A percentile compares a stretch with the other conserved stretches of the same genome.
These are phyloP conservation scores for Narcine bancroftii DNA, from an alignment of 2,113 vertebrate genomes.

Conservation along the genomic window DNA sequence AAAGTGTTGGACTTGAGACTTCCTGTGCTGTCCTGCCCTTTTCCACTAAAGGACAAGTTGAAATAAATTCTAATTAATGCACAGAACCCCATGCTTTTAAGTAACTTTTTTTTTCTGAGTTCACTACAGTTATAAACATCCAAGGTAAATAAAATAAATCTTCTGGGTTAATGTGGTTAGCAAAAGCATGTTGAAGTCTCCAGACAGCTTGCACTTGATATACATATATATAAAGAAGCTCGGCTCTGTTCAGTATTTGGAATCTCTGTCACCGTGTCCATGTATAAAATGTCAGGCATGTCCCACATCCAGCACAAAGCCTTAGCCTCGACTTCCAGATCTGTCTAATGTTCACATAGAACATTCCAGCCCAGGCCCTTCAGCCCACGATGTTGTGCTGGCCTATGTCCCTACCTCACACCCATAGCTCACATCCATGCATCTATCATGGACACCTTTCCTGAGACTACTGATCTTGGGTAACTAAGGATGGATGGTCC, in stretches of 20 bases:
- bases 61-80: slow-evolving; percentile 10
- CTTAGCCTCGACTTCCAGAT: too few relatives aligned
- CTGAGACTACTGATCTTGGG: too few relatives aligned
- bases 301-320: too few relatives aligned
- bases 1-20: neutral
- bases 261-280: neutral
- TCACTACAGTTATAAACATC: slow-evolving; percentile 4
- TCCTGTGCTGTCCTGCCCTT: neutral
- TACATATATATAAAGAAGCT: neutral
- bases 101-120: neutral
- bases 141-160: slow-evolving; percentile 6
- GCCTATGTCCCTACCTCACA: too few relatives aligned
- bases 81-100: neutral
- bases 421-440: too few relatives aligned
- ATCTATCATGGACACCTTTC: too few relatives aligned
- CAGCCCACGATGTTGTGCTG: too few relatives aligned
- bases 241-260: neutral
- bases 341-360: too few relatives aligned
- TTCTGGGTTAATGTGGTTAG: neutral
- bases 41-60: neutral
- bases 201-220: neutral
- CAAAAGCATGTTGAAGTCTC: neutral
- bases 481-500: too few relatives aligned
- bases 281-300: neutral
- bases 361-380: too few relatives aligned